These are phyloP conservation scores for Thaumatotibia leucotreta DNA, from an alignment of 1,140 invertebrate genomes.

Conservation along the genomic window DNA sequence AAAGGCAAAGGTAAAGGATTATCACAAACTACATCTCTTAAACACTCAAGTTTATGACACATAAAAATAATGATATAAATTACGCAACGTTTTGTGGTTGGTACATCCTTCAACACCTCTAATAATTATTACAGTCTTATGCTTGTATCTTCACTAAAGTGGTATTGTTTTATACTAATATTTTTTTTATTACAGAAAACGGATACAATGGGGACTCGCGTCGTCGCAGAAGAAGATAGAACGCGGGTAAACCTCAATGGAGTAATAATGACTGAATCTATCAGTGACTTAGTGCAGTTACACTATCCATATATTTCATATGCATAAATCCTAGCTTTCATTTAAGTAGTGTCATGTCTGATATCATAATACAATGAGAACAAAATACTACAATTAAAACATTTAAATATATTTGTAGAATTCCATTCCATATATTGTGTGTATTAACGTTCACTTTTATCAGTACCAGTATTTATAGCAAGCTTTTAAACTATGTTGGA, in stretches of 20 bases:
- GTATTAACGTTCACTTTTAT: neutral
- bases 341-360: neutral
- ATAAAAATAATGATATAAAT: too few relatives aligned
- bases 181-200: slow-evolving; percentile 63
- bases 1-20: too few relatives aligned
- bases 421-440: slow-evolving; percentile 45
- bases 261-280: neutral
- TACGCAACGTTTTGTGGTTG: slow-evolving; percentile 35
- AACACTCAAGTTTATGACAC: too few relatives aligned
- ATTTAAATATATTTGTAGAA: slow-evolving; percentile 22
- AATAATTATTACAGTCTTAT: neutral
- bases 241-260: neutral
- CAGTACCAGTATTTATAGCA: neutral
- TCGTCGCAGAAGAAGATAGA: slow-evolving; percentile 64
- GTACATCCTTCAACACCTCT: slow-evolving; percentile 21
- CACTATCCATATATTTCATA: neutral
- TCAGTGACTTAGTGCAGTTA: neutral
- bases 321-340: neutral
- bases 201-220: slow-evolving; percentile 67
- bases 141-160: neutral
- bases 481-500: neutral
- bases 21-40: too few relatives aligned
- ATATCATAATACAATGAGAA: slow-evolving; percentile 11
- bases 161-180: slow-evolving; percentile 15
- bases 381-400: slow-evolving; percentile 14